phyloP scores from a whole-genome alignment of 2,797 vertebrate species.

The Florisuga fusca region DNA sequence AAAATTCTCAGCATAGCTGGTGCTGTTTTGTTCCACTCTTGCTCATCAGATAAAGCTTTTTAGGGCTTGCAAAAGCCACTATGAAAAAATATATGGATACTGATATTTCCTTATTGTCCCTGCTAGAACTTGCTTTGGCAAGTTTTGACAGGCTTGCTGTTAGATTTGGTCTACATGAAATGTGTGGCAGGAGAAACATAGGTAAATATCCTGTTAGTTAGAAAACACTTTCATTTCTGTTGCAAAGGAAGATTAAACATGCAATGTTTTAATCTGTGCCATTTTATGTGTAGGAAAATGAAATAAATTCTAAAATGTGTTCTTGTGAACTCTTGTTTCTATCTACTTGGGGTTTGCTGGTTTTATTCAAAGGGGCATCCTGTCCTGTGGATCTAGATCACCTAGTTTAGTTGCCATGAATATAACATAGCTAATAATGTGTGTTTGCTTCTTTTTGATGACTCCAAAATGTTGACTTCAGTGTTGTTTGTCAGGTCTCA shows the following conservation, averaged over 20 bases:
- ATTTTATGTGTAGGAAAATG: not conserved
- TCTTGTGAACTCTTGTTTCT: not conserved
- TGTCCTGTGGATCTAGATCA: not conserved
- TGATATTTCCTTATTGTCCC: not conserved
- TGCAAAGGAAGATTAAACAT: not conserved
- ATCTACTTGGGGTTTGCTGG: not conserved
- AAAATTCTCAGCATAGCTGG: conserved; percentile 7
- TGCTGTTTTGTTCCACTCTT: not conserved
- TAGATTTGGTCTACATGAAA: not conserved
- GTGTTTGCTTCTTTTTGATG: not conserved
- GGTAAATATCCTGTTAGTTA: not conserved
- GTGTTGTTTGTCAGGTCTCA: not conserved
- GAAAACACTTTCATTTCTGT: not conserved
- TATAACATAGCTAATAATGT: not conserved
- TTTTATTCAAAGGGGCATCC: not conserved
- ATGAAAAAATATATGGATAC: not conserved
- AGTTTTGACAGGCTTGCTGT: not conserved
- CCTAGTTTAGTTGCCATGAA: not conserved
- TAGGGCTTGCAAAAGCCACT: not conserved
- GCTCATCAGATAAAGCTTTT: conserved; percentile 10
- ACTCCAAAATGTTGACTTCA: not conserved
- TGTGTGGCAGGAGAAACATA: not conserved
- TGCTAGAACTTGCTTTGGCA: not conserved
- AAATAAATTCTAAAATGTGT: not conserved
- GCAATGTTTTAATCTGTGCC: not conserved